Percentiles rank a stretch among this genome's conserved stretches.
phyloP scores from a whole-genome alignment of 2,113 vertebrate species.

The Leptobrachium ailaonicum region DNA sequence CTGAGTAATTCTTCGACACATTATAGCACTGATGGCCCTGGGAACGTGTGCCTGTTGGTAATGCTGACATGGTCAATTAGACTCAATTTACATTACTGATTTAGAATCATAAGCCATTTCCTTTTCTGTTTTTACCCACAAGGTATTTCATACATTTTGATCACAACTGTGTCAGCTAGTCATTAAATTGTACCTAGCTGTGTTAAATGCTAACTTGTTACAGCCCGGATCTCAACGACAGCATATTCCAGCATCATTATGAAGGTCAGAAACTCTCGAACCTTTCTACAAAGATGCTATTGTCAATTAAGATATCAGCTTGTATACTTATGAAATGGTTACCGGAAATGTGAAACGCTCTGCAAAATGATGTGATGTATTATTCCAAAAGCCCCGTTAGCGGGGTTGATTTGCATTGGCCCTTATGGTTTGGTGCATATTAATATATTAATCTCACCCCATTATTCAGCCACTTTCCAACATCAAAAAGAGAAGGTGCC shows the following conservation, averaged over 20 bases:
- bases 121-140: conserved; percentile 2
- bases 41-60: not conserved
- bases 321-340: not conserved
- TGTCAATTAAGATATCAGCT: not conserved
- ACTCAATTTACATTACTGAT: not conserved
- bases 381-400: too few species aligned
- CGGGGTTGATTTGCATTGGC: not conserved
- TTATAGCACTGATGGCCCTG: not conserved
- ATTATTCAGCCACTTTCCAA: not conserved
- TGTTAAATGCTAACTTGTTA: conserved; percentile 5
- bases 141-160: conserved; percentile 5
- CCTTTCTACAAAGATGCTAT: not conserved
- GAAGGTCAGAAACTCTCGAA: not conserved
- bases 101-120: conserved; percentile 1
- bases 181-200: conserved; percentile 1
- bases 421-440: not conserved
- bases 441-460: not conserved
- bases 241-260: not conserved
- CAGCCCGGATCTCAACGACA: not conserved
- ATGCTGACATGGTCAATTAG: conserved; percentile 2
- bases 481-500: not conserved
- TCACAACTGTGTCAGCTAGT: not conserved
- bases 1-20: not conserved
- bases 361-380: not conserved
- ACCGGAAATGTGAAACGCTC: not conserved